These are phyloP conservation scores for Drosophila suboccidentalis DNA, from an alignment of 2,888 invertebrate species.

Conservation along the genomic window DNA sequence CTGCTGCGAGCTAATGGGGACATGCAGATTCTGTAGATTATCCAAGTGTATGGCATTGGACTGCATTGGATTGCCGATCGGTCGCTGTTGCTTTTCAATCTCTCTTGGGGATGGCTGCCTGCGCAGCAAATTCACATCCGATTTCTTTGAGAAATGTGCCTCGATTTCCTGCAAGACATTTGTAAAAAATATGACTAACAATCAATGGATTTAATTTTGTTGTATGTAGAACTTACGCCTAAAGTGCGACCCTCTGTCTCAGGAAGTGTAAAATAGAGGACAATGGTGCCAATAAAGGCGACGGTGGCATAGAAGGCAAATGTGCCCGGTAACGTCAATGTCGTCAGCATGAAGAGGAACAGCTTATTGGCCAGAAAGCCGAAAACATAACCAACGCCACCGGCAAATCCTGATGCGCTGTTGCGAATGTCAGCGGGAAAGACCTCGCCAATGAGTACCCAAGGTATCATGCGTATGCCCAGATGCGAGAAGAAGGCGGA, in stretches of 20 bases:
- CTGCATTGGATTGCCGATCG: slow-evolving; percentile 1
- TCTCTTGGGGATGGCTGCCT: slow-evolving; percentile 50
- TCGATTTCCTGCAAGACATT: slow-evolving; percentile 81
- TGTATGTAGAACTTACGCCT: slow-evolving; percentile 69
- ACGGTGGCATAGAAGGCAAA: slow-evolving; percentile 90
- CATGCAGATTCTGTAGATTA: slow-evolving; percentile 73
- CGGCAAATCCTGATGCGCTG: slow-evolving; percentile 90
- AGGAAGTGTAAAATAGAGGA: slow-evolving; percentile 90
- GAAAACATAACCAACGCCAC: slow-evolving; percentile 91
- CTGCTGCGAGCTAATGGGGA: slow-evolving; percentile 72
- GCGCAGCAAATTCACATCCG: slow-evolving; percentile 72
- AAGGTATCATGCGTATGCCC: slow-evolving; percentile 90
- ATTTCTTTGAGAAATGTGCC: slow-evolving; percentile 83
- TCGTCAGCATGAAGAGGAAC: slow-evolving; percentile 89
- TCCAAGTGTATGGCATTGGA: slow-evolving; percentile 65
- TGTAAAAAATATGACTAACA: no score
- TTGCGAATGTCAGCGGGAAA: slow-evolving; percentile 90
- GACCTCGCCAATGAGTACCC: slow-evolving; percentile 93
- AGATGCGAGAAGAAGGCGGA: slow-evolving; percentile 90
- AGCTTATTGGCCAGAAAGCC: slow-evolving; percentile 91
- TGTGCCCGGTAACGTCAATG: slow-evolving; percentile 89
- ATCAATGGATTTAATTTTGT: background rate
- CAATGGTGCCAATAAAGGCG: slow-evolving; percentile 88
- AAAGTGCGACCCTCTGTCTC: slow-evolving; percentile 93
- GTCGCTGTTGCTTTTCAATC: slow-evolving; percentile 43